A percentile compares a stretch with the other conserved stretches of the same genome.
These are phyloP conservation scores for Rhodeus uyekii DNA, from an alignment of 2,797 vertebrate species.

Conservation along the genomic window DNA sequence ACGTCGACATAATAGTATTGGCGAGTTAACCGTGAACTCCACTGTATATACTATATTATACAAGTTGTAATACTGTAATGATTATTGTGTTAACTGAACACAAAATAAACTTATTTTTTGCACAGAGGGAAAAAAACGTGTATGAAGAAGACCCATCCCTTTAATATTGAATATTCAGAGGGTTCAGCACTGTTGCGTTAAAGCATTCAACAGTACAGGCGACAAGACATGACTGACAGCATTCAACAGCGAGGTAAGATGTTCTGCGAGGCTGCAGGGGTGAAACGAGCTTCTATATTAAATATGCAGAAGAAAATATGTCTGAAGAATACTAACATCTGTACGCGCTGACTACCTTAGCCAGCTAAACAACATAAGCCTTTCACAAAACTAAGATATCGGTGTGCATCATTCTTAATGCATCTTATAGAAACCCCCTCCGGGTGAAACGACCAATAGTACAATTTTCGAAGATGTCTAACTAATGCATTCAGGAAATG, in stretches of 20 bases:
- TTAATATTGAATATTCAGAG: slow-evolving; percentile 23
- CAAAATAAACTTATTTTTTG: not conserved
- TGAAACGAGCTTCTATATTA: slow-evolving; percentile 23
- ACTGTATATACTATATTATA: too few species aligned
- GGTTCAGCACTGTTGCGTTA: slow-evolving; percentile 26
- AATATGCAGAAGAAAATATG: slow-evolving; percentile 24
- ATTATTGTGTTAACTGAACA: not conserved
- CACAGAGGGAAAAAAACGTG: not conserved
- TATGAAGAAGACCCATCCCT: not conserved
- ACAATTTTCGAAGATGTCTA: not conserved
- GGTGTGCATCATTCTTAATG: not conserved
- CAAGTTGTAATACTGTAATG: not conserved
- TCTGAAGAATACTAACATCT: slow-evolving; percentile 25
- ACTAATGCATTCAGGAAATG: not conserved
- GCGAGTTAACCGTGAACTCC: too few species aligned
- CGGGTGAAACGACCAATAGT: not conserved
- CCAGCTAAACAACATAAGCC: not conserved
- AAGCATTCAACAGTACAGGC: slow-evolving; percentile 24
- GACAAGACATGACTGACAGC: slow-evolving; percentile 17
- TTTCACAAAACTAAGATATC: slow-evolving; percentile 14
- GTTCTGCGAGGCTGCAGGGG: slow-evolving; percentile 23
- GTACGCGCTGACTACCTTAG: not conserved
- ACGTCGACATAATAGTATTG: too few species aligned
- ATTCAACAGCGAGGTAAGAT: slow-evolving; percentile 25
- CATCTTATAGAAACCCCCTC: not conserved